A percentile compares a stretch with the other conserved stretches of the same genome.
These are phyloP conservation scores for Ophion ellenae DNA, from an alignment of 2,888 invertebrate genomes.

Conservation along the genomic window DNA sequence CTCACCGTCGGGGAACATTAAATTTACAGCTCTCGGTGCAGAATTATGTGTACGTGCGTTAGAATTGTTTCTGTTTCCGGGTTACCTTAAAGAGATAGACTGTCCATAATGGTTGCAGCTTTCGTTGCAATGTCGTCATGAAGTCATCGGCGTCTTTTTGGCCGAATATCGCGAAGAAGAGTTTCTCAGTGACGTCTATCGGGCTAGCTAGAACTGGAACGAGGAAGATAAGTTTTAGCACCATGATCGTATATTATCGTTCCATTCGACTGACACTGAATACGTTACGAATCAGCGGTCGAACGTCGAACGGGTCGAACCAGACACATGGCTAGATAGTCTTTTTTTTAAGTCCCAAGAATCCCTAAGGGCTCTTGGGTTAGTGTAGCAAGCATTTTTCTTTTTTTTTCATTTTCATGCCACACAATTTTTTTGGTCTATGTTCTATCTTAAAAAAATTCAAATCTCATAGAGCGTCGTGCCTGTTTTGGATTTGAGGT, in stretches of 20 bases:
- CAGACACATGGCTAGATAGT: background rate
- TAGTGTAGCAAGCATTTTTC: conserved; percentile 60
- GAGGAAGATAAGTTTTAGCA: conserved; percentile 15
- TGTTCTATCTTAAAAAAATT: background rate
- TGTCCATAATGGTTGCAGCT: conserved; percentile 92
- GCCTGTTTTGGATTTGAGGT: conserved; percentile 23
- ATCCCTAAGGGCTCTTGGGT: conserved; percentile 59
- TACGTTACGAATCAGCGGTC: conserved; percentile 32
- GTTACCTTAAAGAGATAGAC: conserved; percentile 92
- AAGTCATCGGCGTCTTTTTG: conserved; percentile 92
- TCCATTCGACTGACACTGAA: conserved; percentile 21
- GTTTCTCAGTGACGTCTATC: conserved; percentile 96
- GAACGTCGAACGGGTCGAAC: conserved; percentile 36
- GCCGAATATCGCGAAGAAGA: conserved; percentile 99
- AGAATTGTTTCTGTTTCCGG: conserved; percentile 55
- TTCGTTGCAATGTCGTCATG: conserved; percentile 75
- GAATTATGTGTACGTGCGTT: no score
- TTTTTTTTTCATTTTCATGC: conserved; percentile 49
- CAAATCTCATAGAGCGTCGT: conserved; percentile 4
- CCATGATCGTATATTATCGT: background rate
- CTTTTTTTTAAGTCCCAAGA: conserved; percentile 36
- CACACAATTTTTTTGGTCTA: conserved; percentile 34
- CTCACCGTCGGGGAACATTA: no score
- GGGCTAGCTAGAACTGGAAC: conserved; percentile 95
- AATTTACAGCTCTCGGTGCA: no score